Evolutionary conservation across 2,113 vertebrate genomes (phyloP).

Genomic region (Kobus ellipsiprymnus): DNA sequence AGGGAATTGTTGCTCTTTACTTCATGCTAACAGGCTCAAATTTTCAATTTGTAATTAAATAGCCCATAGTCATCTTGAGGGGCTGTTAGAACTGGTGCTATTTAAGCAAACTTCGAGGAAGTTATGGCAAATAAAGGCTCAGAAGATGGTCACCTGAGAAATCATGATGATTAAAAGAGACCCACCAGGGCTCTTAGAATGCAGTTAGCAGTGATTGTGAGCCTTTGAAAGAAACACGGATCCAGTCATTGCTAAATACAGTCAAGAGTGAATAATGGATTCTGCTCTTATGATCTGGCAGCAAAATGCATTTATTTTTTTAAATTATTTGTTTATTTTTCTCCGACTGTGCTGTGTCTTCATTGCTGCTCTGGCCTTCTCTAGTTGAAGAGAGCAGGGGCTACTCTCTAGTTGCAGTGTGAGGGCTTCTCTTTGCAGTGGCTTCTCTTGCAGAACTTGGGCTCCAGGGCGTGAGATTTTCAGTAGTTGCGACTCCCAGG

Average conservation of each 20-base stretch:
- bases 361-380: not conserved
- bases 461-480: not conserved
- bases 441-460: not conserved
- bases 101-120: constrained; percentile 28
- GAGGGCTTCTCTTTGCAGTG: not conserved
- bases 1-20: constrained; percentile 37
- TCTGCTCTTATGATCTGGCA: not conserved
- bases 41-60: constrained; percentile 59
- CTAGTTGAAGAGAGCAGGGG: not conserved
- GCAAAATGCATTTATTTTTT: not conserved
- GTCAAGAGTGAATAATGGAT: constrained; percentile 3
- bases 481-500: not conserved
- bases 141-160: constrained; percentile 11
- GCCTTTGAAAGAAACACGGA: constrained; percentile 46
- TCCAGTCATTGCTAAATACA: constrained; percentile 28
- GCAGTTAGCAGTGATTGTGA: constrained; percentile 20
- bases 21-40: constrained; percentile 43
- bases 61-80: constrained; percentile 50
- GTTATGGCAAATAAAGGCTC: constrained; percentile 54
- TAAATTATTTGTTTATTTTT: not conserved
- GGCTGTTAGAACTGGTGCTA: constrained; percentile 29
- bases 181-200: constrained; percentile 10
- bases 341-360: not conserved
- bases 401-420: not conserved
- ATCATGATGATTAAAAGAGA: constrained; percentile 27